Evolutionary conservation across 2,797 vertebrate genomes (phyloP).

Genomic region (Rhabdomys pumilio): DNA sequence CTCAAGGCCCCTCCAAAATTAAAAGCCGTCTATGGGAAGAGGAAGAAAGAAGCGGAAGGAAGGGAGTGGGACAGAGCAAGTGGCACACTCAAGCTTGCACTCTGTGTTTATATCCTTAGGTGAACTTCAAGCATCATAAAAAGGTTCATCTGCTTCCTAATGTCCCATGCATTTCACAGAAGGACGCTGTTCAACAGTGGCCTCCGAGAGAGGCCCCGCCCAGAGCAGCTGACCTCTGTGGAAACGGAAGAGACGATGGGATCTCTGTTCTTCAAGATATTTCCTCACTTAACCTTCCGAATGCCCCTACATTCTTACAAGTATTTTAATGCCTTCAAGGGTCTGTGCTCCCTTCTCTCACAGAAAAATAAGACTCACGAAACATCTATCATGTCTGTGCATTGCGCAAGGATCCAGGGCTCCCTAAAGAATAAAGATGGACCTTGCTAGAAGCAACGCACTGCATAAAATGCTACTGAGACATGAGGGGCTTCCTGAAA

Average conservation of each 20-base stretch:
- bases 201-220: not conserved
- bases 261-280: not conserved
- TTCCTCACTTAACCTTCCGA: constrained; percentile 17
- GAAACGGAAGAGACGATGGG: constrained; percentile 2
- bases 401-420: not conserved
- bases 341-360: not conserved
- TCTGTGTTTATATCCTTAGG: constrained; percentile 28
- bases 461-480: not conserved
- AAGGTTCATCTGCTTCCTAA: not conserved
- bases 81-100: not conserved
- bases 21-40: constrained; percentile 60
- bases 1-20: constrained; percentile 68
- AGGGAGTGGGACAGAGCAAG: not conserved
- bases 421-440: constrained; percentile 33
- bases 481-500: not conserved
- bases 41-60: constrained; percentile 7
- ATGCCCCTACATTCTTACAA: not conserved
- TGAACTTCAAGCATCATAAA: not conserved
- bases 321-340: constrained; percentile 32
- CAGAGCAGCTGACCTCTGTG: constrained; percentile 3
- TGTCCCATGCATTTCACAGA: not conserved
- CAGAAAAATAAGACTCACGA: not conserved
- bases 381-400: not conserved
- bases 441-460: not conserved
- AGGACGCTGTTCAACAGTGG: not conserved